Conservation (phyloP, 2,888 invertebrate species). For the Hirtodrosophila confusa region DNA sequence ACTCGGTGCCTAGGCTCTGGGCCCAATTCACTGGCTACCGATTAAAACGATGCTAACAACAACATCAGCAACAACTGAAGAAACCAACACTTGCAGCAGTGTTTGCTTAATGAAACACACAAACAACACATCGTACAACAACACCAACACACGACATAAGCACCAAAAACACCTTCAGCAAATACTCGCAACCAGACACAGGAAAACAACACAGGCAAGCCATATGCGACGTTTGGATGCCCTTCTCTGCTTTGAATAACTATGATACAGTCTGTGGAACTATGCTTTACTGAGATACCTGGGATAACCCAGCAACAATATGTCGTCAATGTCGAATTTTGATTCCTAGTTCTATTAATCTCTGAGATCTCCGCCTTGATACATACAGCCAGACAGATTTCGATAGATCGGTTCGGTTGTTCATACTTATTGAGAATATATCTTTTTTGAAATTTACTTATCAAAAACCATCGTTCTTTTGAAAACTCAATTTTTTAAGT, state of each 20-base stretch:
- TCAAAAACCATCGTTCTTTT: too few species aligned
- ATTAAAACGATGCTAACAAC: constrained; percentile 56
- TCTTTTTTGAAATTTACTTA: too few species aligned
- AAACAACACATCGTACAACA: constrained; percentile 10
- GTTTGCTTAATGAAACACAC: constrained; percentile 72
- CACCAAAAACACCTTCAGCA: constrained; percentile 70
- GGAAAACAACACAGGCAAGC: background rate
- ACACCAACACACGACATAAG: constrained; percentile 19
- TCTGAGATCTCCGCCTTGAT: too few species aligned
- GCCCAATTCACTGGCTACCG: constrained; percentile 54
- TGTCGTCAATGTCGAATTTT: too few species aligned
- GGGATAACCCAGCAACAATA: too few species aligned
- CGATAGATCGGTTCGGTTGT: too few species aligned
- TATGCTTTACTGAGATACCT: too few species aligned
- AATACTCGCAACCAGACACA: constrained; percentile 46
- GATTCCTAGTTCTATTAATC: too few species aligned
- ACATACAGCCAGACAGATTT: too few species aligned
- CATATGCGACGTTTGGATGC: constrained; percentile 36
- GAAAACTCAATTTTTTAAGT: too few species aligned
- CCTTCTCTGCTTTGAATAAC: constrained; percentile 4
- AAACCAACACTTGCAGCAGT: constrained; percentile 52
- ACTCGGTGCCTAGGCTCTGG: constrained; percentile 3
- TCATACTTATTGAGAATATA: too few species aligned
- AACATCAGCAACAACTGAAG: constrained; percentile 35
- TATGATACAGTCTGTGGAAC: too few species aligned